Evolutionary conservation across 2,797 vertebrate species (phyloP).

Genomic region (Megalops cyprinoides): DNA sequence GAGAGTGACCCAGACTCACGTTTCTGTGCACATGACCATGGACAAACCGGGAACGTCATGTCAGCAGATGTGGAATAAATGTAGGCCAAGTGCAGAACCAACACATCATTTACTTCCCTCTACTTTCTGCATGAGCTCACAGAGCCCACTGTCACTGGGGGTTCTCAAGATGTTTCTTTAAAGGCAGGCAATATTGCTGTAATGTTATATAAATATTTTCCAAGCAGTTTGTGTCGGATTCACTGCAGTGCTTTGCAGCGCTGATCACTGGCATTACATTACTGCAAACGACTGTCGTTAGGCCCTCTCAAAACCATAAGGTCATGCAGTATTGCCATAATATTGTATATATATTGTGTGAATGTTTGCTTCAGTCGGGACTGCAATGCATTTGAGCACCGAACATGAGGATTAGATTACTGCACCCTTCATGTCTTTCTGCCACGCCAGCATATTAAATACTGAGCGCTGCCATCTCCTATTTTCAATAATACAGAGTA

Average conservation of each 20-base stretch:
- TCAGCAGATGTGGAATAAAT: constrained; percentile 33
- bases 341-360: neutral
- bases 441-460: neutral
- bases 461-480: neutral
- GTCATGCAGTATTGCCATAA: neutral
- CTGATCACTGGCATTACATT: neutral
- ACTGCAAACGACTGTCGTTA: neutral
- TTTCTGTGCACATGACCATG: constrained; percentile 28
- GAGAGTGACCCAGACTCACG: constrained; percentile 39
- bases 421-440: neutral
- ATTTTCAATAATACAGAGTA: constrained; percentile 7
- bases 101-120: neutral
- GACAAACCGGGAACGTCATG: constrained; percentile 24
- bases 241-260: neutral
- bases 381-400: neutral
- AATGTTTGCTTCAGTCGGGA: neutral
- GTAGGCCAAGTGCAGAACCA: neutral
- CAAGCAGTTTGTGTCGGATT: neutral
- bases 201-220: neutral
- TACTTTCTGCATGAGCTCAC: neutral
- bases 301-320: neutral
- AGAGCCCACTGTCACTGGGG: neutral
- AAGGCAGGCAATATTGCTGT: neutral
- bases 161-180: neutral
- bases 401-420: neutral